phyloP scores from a whole-genome alignment of 1,140 invertebrate genomes.

The Panonychus citri region DNA sequence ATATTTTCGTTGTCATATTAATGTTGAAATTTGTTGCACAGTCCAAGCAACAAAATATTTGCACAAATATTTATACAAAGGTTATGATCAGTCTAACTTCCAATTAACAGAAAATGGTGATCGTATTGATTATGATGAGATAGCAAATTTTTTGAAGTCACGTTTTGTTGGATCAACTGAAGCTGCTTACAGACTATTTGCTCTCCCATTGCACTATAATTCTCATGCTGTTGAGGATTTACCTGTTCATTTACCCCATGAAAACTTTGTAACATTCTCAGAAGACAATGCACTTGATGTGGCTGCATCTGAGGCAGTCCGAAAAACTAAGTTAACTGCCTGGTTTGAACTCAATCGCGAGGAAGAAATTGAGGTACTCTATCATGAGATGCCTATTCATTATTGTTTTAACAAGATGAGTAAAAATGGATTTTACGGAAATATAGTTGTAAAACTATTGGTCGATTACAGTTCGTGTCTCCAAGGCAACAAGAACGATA shows the following conservation, averaged over 20 bases:
- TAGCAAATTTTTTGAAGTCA: not conserved
- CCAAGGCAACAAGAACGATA: too few relatives aligned
- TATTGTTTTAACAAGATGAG: too few relatives aligned
- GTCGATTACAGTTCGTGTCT: too few relatives aligned
- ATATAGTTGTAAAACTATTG: too few relatives aligned
- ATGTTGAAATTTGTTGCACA: constrained; percentile 2
- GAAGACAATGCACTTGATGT: constrained; percentile 2
- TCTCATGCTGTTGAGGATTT: constrained; percentile 23
- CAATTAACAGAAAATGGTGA: not conserved
- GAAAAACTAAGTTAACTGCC: constrained; percentile 4
- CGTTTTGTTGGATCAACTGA: constrained; percentile 8
- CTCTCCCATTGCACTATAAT: constrained; percentile 13
- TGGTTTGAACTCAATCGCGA: not conserved
- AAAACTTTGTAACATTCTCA: constrained; percentile 19
- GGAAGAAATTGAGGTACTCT: too few relatives aligned
- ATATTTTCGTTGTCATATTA: constrained; percentile 16
- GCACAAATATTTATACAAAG: constrained; percentile 21
- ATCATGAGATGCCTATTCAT: too few relatives aligned
- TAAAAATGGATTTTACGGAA: too few relatives aligned
- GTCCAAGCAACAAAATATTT: constrained; percentile 19
- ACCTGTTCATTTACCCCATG: constrained; percentile 26
- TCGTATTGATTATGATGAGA: not conserved
- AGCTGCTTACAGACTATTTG: constrained; percentile 14
- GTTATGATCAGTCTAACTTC: constrained; percentile 15
- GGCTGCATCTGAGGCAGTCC: not conserved